Percentiles rank a stretch among this genome's conserved stretches.
phyloP scores from a whole-genome alignment of 2,888 invertebrate genomes.

The Graphium colonna region DNA sequence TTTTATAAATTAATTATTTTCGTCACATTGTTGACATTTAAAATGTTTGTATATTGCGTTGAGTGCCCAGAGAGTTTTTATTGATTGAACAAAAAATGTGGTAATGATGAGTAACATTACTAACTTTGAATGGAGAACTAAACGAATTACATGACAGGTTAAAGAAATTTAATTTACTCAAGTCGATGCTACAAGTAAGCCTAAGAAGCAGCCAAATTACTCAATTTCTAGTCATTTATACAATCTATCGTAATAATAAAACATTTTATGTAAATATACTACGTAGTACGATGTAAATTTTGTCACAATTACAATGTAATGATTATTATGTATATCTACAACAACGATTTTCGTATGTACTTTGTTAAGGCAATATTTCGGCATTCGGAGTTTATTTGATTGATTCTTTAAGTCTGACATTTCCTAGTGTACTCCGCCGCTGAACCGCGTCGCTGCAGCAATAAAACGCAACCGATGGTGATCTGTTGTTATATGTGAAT shows the following conservation, averaged over 20 bases:
- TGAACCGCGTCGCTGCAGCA: conserved; percentile 2
- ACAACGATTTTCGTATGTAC: conserved; percentile 37
- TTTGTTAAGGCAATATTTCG: conserved; percentile 54
- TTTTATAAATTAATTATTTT: conserved; percentile 8
- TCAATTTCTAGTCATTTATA: conserved; percentile 40
- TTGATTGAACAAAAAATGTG: conserved; percentile 1
- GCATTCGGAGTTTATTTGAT: conserved; percentile 61
- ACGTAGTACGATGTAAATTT: conserved; percentile 41
- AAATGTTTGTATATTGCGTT: conserved; percentile 20
- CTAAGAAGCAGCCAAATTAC: conserved; percentile 40
- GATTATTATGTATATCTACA: conserved; percentile 41
- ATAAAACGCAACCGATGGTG: conserved; percentile 41
- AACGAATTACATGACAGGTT: conserved; percentile 71
- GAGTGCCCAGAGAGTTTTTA: conserved; percentile 18
- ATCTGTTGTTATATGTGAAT: conserved; percentile 40
- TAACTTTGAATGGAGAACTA: conserved; percentile 39
- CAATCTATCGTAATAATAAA: conserved; percentile 24
- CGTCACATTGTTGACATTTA: conserved; percentile 7
- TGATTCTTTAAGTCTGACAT: conserved; percentile 33
- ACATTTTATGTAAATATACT: conserved; percentile 37
- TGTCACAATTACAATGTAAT: conserved; percentile 1
- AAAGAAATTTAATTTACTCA: conserved; percentile 43
- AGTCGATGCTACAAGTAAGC: conserved; percentile 33
- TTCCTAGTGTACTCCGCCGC: conserved; percentile 29
- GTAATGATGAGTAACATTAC: not conserved